Evolutionary conservation across 2,888 invertebrate species (phyloP), one percentile per base, ranked within the genome.

Genomic region (Mesorhabditis spiculigera): DNA sequence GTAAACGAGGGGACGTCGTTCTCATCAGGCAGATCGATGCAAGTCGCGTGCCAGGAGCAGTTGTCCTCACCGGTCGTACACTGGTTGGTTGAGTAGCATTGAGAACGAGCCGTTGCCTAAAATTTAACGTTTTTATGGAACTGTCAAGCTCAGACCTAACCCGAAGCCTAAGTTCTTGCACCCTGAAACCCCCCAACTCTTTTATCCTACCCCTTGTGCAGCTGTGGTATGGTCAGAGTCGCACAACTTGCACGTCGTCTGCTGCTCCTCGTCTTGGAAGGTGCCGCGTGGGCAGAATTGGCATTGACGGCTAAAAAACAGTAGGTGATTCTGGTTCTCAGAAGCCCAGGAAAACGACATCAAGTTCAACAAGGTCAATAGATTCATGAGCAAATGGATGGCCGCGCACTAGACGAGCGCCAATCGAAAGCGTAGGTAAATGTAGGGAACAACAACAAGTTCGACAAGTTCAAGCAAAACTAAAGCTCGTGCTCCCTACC

Each of bases 231-330:
- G 94, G 76, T 95, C 95, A 81, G 91, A 90, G 0, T 95, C 94
- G 87, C 97, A 97, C 75, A 92, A 91, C 66, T 92, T 89, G 86
- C 97, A 97, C 0, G 92, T 90, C 3, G 93, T 93, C 89, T 95
- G 94, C 63, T 94, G 90, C 73, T 93, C 93, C 82, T 92, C 90
- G 84, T 94, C 94, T 88, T 96, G 96, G 87, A 94, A 97, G 86
- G 91, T 94, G 16, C 96, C 97, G 81, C 91, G 90, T 1, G 93
- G 92, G 86, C 97, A 97, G 86, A 92, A 91, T 0, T 93, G 92
- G 87, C 97, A 97, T 71, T 94, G 94, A 73, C 92, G 89, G 10
- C 82, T 83, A 72, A 41, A 82, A 80, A 5, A 28, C 8, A 50
- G n/a, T 50, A n/a, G 58, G 8, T 50, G 8, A 41, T 28, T 28